Evolutionary conservation across 2,797 vertebrate genomes (phyloP).

Genomic region (Thripadectes ignobilis): DNA sequence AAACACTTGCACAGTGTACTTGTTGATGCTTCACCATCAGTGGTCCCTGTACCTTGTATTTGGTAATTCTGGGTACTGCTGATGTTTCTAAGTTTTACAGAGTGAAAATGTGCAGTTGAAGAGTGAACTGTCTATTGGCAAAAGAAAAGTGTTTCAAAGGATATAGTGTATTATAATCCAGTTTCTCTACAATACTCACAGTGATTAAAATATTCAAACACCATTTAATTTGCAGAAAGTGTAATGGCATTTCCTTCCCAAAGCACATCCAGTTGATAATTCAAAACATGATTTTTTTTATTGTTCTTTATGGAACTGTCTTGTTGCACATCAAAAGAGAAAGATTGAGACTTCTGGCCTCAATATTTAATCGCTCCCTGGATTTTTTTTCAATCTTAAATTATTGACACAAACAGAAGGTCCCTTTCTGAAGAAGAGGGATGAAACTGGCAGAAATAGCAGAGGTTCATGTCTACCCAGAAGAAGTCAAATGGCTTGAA

Average conservation of each 20-base stretch:
- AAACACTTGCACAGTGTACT: not conserved
- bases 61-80: not conserved
- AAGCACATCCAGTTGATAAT: not conserved
- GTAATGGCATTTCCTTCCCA: not conserved
- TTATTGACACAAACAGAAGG: not conserved
- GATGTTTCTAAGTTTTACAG: not conserved
- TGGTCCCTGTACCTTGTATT: not conserved
- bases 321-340: not conserved
- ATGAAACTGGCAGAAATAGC: not conserved
- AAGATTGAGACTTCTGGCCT: not conserved
- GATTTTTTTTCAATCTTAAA: not conserved
- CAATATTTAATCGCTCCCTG: not conserved
- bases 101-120: not conserved
- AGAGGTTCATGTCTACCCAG: not conserved
- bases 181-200: not conserved
- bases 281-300: not conserved
- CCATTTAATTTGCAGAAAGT: not conserved
- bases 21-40: not conserved
- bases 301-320: not conserved
- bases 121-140: not conserved
- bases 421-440: not conserved
- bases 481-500: not conserved
- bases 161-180: not conserved
- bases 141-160: not conserved
- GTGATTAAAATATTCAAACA: not conserved